phyloP scores from a whole-genome alignment of 2,797 vertebrate species.

The Enteromius paludinosus region DNA sequence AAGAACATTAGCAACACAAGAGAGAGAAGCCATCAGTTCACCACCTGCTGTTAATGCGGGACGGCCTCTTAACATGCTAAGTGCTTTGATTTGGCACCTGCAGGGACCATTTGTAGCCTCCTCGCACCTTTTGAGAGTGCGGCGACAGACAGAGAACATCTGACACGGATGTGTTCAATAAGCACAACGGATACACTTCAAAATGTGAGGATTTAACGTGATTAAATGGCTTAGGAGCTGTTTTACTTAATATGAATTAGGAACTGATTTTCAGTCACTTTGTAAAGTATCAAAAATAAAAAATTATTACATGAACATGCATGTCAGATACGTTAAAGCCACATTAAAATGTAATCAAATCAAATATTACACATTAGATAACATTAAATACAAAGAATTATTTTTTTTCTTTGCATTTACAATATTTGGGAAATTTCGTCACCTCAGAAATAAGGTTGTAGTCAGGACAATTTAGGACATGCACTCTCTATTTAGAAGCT shows the following conservation, averaged over 20 bases:
- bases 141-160: constrained; percentile 54
- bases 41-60: constrained; percentile 71
- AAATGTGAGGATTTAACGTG: not conserved
- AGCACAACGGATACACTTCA: not conserved
- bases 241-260: not conserved
- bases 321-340: not conserved
- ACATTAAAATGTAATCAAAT: not conserved
- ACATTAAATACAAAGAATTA: not conserved
- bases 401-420: not conserved
- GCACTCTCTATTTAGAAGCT: not conserved
- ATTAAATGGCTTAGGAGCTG: not conserved
- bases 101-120: constrained; percentile 73
- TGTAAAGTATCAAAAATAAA: not conserved
- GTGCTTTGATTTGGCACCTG: constrained; percentile 78
- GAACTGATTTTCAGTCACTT: not conserved
- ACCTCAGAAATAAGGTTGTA: not conserved
- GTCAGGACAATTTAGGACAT: not conserved
- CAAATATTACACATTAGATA: not conserved
- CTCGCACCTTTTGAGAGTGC: constrained; percentile 64
- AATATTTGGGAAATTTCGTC: not conserved
- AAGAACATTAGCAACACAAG: constrained; percentile 87
- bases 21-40: constrained; percentile 73
- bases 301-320: not conserved
- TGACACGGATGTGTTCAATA: constrained; percentile 17
- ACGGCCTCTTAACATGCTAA: constrained; percentile 68